A percentile compares a stretch with the other conserved stretches of the same genome.
These are phyloP conservation scores for Aegotheles bennettii DNA, from an alignment of 2,113 vertebrate species.

Conservation along the genomic window DNA sequence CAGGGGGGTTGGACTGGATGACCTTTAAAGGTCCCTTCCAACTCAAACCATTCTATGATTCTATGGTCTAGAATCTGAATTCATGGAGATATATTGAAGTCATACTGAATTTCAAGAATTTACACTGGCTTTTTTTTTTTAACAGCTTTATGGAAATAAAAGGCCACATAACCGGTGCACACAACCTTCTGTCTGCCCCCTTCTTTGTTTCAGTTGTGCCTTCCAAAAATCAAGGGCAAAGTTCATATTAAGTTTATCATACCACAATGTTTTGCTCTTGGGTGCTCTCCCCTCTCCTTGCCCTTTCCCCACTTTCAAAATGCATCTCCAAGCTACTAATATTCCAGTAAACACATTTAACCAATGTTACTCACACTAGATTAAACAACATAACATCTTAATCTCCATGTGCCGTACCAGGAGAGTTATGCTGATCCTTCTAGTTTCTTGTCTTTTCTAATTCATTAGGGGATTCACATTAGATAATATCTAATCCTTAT, in stretches of 20 bases:
- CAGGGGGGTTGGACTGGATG: too few relatives aligned
- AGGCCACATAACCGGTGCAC: not conserved
- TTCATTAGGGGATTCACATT: not conserved
- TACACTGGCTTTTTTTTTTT: not conserved
- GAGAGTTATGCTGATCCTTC: not conserved
- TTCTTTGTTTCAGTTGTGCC: not conserved
- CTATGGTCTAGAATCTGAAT: not conserved
- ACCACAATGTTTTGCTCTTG: not conserved
- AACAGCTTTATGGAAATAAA: not conserved
- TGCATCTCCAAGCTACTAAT: not conserved
- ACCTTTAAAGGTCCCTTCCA: too few relatives aligned
- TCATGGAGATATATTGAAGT: not conserved
- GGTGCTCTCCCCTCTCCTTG: not conserved
- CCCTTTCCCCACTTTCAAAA: not conserved
- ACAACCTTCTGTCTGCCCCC: not conserved
- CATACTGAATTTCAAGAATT: not conserved
- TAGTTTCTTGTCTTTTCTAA: not conserved
- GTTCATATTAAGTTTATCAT: not conserved
- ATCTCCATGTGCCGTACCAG: fast-evolving
- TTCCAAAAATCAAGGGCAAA: not conserved
- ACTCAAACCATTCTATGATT: too few relatives aligned
- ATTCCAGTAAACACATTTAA: not conserved
- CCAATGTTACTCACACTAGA: not conserved
- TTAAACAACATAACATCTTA: not conserved
- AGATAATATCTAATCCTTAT: not conserved